These are phyloP conservation scores for Lineus longissimus DNA, from an alignment of 1,140 invertebrate genomes.

Conservation along the genomic window DNA sequence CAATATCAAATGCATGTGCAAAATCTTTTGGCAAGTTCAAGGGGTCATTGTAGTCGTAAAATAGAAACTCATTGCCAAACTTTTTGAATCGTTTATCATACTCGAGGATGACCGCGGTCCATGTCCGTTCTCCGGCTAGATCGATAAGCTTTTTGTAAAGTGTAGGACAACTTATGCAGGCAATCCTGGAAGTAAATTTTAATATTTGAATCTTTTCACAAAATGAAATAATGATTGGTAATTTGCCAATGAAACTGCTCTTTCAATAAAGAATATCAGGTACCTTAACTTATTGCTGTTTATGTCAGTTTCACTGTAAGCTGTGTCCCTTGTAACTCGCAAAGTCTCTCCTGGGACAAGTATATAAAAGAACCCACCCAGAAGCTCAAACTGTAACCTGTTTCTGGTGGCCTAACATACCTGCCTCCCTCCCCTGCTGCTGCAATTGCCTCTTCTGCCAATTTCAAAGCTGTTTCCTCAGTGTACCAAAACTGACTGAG, in stretches of 20 bases:
- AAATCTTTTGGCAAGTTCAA: constrained; percentile 65
- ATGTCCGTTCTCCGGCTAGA: constrained; percentile 32
- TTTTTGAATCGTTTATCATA: constrained; percentile 76
- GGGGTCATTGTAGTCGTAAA: constrained; percentile 86
- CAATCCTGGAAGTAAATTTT: constrained; percentile 58
- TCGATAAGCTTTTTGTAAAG: constrained; percentile 64
- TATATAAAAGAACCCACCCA: too few species aligned
- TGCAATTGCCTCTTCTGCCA: constrained; percentile 65
- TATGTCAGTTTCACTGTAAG: too few species aligned
- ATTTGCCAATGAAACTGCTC: too few species aligned
- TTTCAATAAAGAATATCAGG: too few species aligned
- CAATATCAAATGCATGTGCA: constrained; percentile 69
- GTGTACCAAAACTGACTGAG: constrained; percentile 96
- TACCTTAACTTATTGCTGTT: too few species aligned
- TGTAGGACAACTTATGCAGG: constrained; percentile 85
- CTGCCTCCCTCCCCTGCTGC: constrained; percentile 58
- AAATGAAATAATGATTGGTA: too few species aligned
- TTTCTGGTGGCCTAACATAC: constrained; percentile 20
- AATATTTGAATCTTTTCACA: neutral
- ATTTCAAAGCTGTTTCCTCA: constrained; percentile 66
- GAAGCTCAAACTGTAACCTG: too few species aligned
- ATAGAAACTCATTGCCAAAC: constrained; percentile 76
- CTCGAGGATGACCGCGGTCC: constrained; percentile 53
- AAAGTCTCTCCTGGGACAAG: too few species aligned
- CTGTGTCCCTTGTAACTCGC: too few species aligned